Evolutionary conservation across 2,888 invertebrate species (phyloP), one percentile per base, ranked within the genome.

Genomic region (Drosophila histrio): DNA sequence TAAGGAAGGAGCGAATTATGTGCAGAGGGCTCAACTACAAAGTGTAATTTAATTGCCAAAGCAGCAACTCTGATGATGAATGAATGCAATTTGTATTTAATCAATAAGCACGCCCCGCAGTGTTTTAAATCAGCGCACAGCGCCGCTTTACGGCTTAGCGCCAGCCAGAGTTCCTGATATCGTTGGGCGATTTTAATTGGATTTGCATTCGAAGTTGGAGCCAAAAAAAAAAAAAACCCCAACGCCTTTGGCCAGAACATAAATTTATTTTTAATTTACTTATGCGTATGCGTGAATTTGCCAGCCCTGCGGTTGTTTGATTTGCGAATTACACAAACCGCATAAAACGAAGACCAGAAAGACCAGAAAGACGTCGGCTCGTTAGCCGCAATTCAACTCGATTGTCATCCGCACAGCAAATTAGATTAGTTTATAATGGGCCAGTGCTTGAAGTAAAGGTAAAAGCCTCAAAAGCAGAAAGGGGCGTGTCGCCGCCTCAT

Each of bases 201-300:
- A 84, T 84, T 84, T 84, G 83, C 87, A 84, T 84, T 84, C 87
- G 70, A n/a, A n/a, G 9, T 39, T 21, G 53, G 13, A 30, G 30
- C n/a, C n/a, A n/a, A n/a, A n/a, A n/a, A n/a, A n/a, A n/a, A n/a
- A n/a, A n/a, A n/a, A n/a, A n/a, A n/a, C n/a, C n/a, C n/a, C 63
- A 53, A 69, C 72, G 79, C 68, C 78, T 78, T 75, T 64, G 76
- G 72, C 43, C 47, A 38, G 72, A 61, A 82, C 87, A 87, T 84
- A 84, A 84, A 87, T 84, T 84, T 85, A 82, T 87, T 84, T 84
- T 84, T 84, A 87, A 85, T 84, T 84, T 87, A 85, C 87, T 87
- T 87, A 83, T 74, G 41, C 41, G 70, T 78, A 78, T 83, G 87
- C 83, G 87, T 65, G 73, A 85, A 76, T 82, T 74, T 59, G 47